Conservation (phyloP, 2,888 invertebrate species). For the Nematopogon swammerdamellus region DNA sequence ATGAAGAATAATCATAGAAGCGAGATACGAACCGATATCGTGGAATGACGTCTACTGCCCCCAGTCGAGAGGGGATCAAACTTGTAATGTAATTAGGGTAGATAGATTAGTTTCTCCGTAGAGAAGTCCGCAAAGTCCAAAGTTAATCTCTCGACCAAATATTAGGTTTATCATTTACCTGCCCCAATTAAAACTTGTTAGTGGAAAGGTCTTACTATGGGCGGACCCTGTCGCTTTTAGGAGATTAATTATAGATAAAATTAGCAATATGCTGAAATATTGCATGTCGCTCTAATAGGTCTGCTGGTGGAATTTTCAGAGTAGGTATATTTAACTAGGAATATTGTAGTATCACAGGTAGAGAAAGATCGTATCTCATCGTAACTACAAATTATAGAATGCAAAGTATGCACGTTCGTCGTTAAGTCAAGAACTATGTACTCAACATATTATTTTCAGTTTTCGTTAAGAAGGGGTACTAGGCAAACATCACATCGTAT, state of each 20-base stretch:
- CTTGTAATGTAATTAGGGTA: conserved; percentile 51
- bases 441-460: too few species aligned
- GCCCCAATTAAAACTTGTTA: not conserved
- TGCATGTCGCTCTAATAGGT: too few species aligned
- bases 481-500: too few species aligned
- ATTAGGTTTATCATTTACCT: conserved; percentile 7
- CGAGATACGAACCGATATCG: not conserved
- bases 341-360: too few species aligned
- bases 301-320: too few species aligned
- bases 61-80: conserved; percentile 34
- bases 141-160: conserved; percentile 2
- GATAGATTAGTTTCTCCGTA: conserved; percentile 45
- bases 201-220: not conserved
- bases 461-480: too few species aligned
- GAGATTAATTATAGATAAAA: not conserved
- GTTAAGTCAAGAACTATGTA: too few species aligned
- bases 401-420: too few species aligned
- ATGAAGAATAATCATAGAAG: not conserved
- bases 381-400: too few species aligned
- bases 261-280: too few species aligned
- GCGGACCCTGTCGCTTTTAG: not conserved
- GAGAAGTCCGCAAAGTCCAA: not conserved
- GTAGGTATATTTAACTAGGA: too few species aligned
- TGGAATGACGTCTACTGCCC: not conserved
- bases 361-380: too few species aligned